phyloP scores from a whole-genome alignment of 2,888 invertebrate species.

The Phanerotoma sp. region DNA sequence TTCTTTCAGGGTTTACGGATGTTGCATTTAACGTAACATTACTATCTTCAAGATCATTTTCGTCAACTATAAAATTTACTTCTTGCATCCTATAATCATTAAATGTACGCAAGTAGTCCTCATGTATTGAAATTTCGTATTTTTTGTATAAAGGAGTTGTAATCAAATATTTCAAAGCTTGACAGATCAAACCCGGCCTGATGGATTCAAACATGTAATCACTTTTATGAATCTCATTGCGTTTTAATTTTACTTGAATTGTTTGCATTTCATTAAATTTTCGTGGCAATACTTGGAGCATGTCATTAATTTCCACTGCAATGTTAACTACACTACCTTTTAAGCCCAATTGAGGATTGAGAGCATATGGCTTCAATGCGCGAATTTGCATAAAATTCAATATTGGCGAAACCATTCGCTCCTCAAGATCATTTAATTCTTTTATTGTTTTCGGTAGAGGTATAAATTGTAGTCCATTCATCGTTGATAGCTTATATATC shows the following conservation, averaged over 20 bases:
- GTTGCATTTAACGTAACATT: conserved; percentile 27
- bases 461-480: not conserved
- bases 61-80: too few relatives aligned
- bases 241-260: conserved; percentile 41
- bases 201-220: conserved; percentile 43
- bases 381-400: too few relatives aligned
- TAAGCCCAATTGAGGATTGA: conserved; percentile 44
- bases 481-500: not conserved
- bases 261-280: conserved; percentile 37
- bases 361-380: conserved; percentile 38
- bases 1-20: too few relatives aligned
- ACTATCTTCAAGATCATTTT: conserved; percentile 25
- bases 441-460: not conserved
- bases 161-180: conserved; percentile 29
- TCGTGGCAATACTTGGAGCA: too few relatives aligned
- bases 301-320: too few relatives aligned
- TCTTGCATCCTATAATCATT: too few relatives aligned
- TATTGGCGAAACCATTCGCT: conserved; percentile 46
- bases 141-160: conserved; percentile 32
- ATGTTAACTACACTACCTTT: too few relatives aligned
- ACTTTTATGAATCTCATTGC: too few relatives aligned
- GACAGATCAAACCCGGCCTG: conserved; percentile 24
- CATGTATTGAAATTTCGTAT: too few relatives aligned
- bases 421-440: conserved; percentile 34
- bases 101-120: too few relatives aligned